phyloP scores from a whole-genome alignment of 2,113 vertebrate species.

The Cottus gobio region DNA sequence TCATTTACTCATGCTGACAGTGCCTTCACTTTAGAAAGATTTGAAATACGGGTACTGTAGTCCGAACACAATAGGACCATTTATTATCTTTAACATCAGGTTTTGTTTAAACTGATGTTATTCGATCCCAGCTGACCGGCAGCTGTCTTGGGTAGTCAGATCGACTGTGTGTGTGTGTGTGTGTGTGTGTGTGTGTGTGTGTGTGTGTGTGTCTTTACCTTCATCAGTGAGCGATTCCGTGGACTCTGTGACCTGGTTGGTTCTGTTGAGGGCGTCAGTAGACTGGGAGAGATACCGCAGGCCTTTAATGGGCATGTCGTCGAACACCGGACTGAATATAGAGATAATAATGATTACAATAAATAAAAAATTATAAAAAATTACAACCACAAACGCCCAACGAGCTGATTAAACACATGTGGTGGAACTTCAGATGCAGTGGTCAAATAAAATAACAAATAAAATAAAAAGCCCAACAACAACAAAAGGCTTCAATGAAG shows the following conservation, averaged over 20 bases:
- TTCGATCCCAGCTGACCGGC: neutral
- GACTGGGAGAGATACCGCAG: constrained; percentile 94
- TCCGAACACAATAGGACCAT: neutral
- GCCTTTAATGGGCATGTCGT: constrained; percentile 90
- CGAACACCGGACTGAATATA: constrained; percentile 87
- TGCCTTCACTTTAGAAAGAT: neutral
- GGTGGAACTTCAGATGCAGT: neutral
- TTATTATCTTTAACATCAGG: neutral
- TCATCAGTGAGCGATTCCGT: constrained; percentile 95
- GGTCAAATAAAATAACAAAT: neutral
- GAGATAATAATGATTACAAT: neutral
- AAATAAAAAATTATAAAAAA: neutral
- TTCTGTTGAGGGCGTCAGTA: constrained; percentile 95
- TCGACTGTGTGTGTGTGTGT: neutral
- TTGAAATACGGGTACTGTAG: neutral
- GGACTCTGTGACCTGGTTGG: constrained; percentile 92
- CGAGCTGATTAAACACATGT: constrained; percentile 3
- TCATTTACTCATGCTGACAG: neutral
- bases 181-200: constrained; percentile 7
- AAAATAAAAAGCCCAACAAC: neutral
- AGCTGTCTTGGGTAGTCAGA: neutral
- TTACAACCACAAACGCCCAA: neutral
- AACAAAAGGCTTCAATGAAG: neutral
- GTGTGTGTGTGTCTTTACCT: constrained; percentile 81
- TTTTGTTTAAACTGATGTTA: too few species aligned